Conservation (phyloP, 2,888 invertebrate species). For the Antitype chi region DNA sequence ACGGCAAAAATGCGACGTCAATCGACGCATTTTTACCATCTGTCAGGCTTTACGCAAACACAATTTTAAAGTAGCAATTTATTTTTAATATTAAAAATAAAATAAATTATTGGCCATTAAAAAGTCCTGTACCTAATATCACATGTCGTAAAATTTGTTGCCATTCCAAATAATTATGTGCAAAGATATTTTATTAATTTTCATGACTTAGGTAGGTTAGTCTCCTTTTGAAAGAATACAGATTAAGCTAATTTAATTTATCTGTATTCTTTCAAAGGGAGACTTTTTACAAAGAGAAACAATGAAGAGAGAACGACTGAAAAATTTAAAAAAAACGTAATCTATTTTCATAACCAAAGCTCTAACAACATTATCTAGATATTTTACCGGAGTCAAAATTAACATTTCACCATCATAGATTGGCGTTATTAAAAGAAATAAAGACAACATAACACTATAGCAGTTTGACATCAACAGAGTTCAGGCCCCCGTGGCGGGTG, state of each 20-base stretch:
- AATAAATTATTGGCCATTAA: no score
- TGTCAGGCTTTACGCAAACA: no score
- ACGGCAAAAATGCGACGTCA: neutral
- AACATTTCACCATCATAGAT: constrained; percentile 10
- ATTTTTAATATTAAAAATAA: no score
- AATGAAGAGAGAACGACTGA: neutral
- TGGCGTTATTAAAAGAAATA: constrained; percentile 17
- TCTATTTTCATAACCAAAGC: neutral
- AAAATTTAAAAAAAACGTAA: neutral
- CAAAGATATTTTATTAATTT: no score
- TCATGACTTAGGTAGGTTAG: no score
- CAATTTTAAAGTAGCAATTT: no score
- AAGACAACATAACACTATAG: constrained; percentile 17
- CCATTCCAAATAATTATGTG: no score
- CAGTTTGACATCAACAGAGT: constrained; percentile 53
- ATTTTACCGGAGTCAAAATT: neutral
- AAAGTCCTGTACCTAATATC: neutral
- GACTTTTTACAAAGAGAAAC: neutral
- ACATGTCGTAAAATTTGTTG: neutral
- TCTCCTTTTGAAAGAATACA: no score
- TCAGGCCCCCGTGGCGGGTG: constrained; percentile 55
- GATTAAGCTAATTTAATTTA: neutral
- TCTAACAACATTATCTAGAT: no score
- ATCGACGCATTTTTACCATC: no score
- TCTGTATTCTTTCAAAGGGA: neutral